phyloP scores from a whole-genome alignment of 2,888 invertebrate genomes.

The Hololepta plana region DNA sequence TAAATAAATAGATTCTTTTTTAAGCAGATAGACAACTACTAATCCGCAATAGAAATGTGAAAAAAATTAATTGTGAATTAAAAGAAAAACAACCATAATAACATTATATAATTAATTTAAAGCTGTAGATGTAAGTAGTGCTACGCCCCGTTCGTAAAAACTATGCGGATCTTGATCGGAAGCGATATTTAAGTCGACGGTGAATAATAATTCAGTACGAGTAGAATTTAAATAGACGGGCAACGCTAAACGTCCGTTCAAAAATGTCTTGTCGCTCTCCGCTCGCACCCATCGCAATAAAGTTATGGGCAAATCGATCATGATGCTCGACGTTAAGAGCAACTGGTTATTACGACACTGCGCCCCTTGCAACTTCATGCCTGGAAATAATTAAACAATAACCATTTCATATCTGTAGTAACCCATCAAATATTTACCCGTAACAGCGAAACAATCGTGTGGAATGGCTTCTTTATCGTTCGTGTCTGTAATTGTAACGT shows the following conservation, averaged over 20 bases:
- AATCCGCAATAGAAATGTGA: constrained; percentile 1
- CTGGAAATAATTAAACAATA: constrained; percentile 31
- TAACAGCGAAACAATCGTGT: constrained; percentile 30
- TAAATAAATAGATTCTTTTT: neutral
- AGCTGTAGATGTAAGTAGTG: constrained; percentile 83
- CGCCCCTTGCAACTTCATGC: constrained; percentile 92
- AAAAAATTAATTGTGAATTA: neutral
- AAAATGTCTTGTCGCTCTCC: constrained; percentile 24
- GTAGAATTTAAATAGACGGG: constrained; percentile 97
- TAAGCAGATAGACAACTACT: neutral
- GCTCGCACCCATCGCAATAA: constrained; percentile 66
- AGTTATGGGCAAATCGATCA: constrained; percentile 82
- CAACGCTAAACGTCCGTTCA: constrained; percentile 57
- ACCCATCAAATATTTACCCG: constrained; percentile 19
- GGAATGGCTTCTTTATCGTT: constrained; percentile 23
- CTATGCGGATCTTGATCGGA: constrained; percentile 84
- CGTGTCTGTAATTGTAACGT: constrained; percentile 49
- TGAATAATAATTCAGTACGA: constrained; percentile 85
- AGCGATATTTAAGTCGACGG: constrained; percentile 82
- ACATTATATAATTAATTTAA: constrained; percentile 41
- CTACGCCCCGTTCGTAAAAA: constrained; percentile 97
- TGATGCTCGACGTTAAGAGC: constrained; percentile 81
- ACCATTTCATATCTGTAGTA: constrained; percentile 10
- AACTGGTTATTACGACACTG: constrained; percentile 82
- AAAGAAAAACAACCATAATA: constrained; percentile 2